Conservation (phyloP, 2,113 vertebrate genomes). For the Eptesicus fuscus region DNA sequence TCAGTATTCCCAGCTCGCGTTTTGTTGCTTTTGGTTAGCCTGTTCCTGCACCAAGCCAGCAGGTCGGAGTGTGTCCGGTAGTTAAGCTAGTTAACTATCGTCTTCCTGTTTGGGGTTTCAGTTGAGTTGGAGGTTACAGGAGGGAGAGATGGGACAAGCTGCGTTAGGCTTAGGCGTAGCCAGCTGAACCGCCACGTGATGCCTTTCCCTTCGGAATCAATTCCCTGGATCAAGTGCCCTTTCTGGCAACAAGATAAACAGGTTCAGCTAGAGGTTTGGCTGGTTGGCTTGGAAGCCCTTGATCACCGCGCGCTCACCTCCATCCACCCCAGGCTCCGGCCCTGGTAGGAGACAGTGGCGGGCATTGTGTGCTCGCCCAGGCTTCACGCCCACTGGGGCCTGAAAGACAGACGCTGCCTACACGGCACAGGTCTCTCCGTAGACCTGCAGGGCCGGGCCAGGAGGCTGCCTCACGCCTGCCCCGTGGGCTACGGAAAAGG, state of each 20-base stretch:
- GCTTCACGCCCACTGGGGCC: neutral
- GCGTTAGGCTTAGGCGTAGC: neutral
- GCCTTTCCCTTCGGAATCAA: slow-evolving; percentile 55
- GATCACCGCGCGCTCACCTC: neutral
- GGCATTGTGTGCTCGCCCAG: slow-evolving; percentile 3
- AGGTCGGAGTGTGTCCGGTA: neutral
- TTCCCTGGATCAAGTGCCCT: slow-evolving; percentile 51
- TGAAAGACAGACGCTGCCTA: neutral
- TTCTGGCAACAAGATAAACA: slow-evolving; percentile 65
- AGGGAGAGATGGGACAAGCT: neutral
- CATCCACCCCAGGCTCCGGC: neutral
- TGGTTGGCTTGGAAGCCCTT: neutral
- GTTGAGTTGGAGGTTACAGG: slow-evolving; percentile 16
- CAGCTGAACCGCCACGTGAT: neutral
- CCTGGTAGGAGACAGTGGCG: neutral
- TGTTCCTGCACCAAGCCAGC: neutral
- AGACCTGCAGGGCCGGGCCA: neutral
- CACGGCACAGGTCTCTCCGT: neutral
- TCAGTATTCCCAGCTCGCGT: neutral
- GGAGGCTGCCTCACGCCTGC: neutral
- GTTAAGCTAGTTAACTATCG: neutral
- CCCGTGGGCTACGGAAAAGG: neutral
- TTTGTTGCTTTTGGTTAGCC: neutral
- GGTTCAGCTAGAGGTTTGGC: slow-evolving; percentile 58
- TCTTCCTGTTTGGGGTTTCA: neutral